Evolutionary conservation across 2,888 invertebrate genomes (phyloP).

Genomic region (Hydriomena furcata): DNA sequence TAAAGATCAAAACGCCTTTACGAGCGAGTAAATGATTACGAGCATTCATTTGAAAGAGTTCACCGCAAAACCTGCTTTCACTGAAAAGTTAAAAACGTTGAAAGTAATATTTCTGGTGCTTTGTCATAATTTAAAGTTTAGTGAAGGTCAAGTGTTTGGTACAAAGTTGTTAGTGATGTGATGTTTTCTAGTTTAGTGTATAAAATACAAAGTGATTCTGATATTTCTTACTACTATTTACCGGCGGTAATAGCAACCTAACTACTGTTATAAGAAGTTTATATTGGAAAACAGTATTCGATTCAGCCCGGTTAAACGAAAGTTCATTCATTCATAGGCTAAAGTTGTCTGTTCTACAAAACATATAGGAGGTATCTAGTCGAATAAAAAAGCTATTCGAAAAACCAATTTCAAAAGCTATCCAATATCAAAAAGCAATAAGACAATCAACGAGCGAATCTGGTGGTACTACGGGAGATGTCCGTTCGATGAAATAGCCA

Average conservation of each 20-base stretch:
- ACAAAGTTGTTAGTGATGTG: background rate
- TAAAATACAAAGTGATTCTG: background rate
- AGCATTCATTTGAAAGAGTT: constrained; percentile 8
- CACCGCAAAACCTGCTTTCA: background rate
- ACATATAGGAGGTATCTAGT: background rate
- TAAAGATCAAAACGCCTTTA: constrained; percentile 20
- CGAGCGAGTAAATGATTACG: constrained; percentile 7
- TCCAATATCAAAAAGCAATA: constrained; percentile 2
- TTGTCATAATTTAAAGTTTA: background rate
- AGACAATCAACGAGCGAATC: constrained; percentile 2
- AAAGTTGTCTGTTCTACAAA: no score
- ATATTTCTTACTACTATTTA: background rate
- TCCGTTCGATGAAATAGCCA: constrained; percentile 20
- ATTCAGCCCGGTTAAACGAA: no score
- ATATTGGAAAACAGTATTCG: no score
- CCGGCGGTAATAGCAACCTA: no score
- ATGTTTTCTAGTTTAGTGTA: background rate
- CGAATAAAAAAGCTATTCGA: background rate
- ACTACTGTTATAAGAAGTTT: no score
- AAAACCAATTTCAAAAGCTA: constrained; percentile 1
- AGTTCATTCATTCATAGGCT: no score
- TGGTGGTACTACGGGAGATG: constrained; percentile 4
- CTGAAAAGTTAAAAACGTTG: background rate
- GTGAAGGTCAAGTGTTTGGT: background rate
- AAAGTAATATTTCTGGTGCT: background rate